phyloP scores from a whole-genome alignment of 2,797 vertebrate genomes.

The Lemur catta region DNA sequence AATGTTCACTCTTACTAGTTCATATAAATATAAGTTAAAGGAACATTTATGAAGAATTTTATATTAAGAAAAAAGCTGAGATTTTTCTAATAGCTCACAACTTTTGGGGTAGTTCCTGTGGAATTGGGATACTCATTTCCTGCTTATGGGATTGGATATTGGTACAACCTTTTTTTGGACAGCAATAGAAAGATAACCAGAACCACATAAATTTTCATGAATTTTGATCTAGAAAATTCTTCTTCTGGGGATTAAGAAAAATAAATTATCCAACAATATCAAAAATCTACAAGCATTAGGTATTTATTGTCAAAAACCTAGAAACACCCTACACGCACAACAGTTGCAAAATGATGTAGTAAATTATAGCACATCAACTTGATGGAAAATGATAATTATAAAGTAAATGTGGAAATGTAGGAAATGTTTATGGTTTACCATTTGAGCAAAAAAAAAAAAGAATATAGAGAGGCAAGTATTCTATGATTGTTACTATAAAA shows the following conservation, averaged over 20 bases:
- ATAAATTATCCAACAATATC: constrained; percentile 7
- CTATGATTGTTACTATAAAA: neutral
- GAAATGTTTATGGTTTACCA: constrained; percentile 14
- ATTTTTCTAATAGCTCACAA: neutral
- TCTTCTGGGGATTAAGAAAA: neutral
- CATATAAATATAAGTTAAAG: constrained; percentile 15
- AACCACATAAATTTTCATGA: neutral
- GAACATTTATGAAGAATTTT: constrained; percentile 35
- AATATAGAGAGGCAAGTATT: neutral
- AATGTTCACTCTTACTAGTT: neutral
- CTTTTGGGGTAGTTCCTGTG: neutral
- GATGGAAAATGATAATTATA: constrained; percentile 36
- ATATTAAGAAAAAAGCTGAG: neutral
- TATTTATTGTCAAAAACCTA: constrained; percentile 29
- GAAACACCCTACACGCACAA: neutral
- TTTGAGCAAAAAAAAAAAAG: neutral
- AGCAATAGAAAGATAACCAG: constrained; percentile 27
- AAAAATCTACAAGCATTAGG: neutral
- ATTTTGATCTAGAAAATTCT: constrained; percentile 15
- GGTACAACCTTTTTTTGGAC: neutral
- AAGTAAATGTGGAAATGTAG: constrained; percentile 40
- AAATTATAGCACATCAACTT: constrained; percentile 11
- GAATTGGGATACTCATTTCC: neutral
- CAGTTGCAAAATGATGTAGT: constrained; percentile 9
- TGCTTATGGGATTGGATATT: neutral